Evolutionary conservation across 2,888 invertebrate genomes (phyloP), one percentile per base, ranked within the genome.

Genomic region (Oscheius sp.): DNA sequence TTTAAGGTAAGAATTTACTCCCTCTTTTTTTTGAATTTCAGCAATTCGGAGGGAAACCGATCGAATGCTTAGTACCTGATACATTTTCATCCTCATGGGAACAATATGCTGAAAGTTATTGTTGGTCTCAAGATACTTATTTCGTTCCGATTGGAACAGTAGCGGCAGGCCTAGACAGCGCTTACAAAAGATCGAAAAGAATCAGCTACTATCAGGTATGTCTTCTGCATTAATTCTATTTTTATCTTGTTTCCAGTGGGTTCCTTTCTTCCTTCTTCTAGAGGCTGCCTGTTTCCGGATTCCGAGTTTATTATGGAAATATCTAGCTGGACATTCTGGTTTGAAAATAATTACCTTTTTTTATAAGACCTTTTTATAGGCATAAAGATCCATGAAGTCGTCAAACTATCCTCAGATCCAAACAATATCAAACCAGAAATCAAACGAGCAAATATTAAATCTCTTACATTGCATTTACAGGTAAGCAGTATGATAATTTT

Each of bases 391-490:
- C 77, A 83, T 51, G 84, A 85, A 66, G 80, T 85, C 17, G 80
- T 85, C 26, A 81, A 81, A 49, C 68, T 86, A 26, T 83, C 85
- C 5, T 78, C 81, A 2, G 85, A 86, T 56, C 80, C 85, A n/a
- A 85, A 85, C 67, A 86, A 86, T 65, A 83, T 86, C 62, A 83
- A 86, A 67, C 84, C 85, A 1, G 82, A 86, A 5, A 82, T 84
- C 66, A 83, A 82, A 51, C 61, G 71, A 61, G 78, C 80, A 6
- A 86, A 84, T 61, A 82, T 86, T 63, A 72, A 76, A 54, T 75
- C 82, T 0, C 72, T 86, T 26, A 82, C 85, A 8, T 73, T 78
- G 6, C 86, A 86, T 72, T 67, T 86, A 8, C 80, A 77, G 76
- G 80, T 81, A 41, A 14, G 14, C 20, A 24, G 1, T 1, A 24